Conservation (phyloP, 2,797 vertebrate genomes). For the Chaunax sp. region DNA sequence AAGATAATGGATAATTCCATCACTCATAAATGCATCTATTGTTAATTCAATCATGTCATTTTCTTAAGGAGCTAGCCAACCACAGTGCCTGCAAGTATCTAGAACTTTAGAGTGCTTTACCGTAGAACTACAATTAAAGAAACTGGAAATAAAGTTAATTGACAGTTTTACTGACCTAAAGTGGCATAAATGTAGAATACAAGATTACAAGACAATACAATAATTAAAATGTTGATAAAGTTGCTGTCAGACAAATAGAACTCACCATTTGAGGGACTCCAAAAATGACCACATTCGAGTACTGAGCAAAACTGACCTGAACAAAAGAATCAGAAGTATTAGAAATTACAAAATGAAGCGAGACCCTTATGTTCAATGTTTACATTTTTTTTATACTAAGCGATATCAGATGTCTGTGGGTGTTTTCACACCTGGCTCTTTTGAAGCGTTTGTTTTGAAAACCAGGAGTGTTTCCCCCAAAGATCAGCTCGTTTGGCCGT, state of each 20-base stretch:
- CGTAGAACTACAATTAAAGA: background rate
- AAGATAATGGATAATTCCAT: background rate
- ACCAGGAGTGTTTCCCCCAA: too few relatives aligned
- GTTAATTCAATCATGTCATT: too few relatives aligned
- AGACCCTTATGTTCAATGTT: too few relatives aligned
- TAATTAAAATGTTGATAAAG: background rate
- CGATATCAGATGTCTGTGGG: background rate
- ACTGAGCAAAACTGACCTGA: conserved; percentile 91
- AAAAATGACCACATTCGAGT: conserved; percentile 93
- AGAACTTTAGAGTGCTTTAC: background rate
- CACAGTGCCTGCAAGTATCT: too few relatives aligned
- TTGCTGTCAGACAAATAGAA: background rate
- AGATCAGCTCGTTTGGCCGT: too few relatives aligned
- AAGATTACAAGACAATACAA: background rate
- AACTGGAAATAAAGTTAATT: background rate
- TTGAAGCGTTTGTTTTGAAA: too few relatives aligned
- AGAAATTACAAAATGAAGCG: background rate
- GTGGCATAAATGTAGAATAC: background rate
- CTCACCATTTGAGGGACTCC: conserved; percentile 98
- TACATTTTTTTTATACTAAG: too few relatives aligned
- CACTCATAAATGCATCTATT: too few relatives aligned
- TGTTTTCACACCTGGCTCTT: too few relatives aligned
- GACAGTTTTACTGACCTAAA: background rate
- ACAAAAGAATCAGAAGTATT: conserved; percentile 40
- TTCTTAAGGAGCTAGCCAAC: too few relatives aligned